phyloP scores from a whole-genome alignment of 64 coral and sea anemone species.

The Astreopora myriophthalma region DNA sequence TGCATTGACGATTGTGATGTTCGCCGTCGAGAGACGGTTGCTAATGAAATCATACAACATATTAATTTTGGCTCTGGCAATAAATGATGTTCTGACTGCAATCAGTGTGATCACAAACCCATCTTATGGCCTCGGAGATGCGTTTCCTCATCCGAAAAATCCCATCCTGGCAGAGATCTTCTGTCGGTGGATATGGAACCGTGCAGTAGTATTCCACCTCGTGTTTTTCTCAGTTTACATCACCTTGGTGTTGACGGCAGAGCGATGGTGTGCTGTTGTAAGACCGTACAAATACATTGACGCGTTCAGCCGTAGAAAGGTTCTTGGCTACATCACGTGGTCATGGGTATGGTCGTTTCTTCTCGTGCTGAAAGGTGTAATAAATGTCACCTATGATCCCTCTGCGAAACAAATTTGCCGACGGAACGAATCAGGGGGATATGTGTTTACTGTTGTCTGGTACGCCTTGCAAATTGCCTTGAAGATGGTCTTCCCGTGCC shows the following conservation, averaged over 20 bases:
- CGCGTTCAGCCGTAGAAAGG: background rate
- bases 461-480: background rate
- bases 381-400: background rate
- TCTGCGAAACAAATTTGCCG: background rate
- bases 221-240: conserved; percentile 29
- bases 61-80: conserved; percentile 2
- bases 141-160: conserved; percentile 28
- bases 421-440: background rate
- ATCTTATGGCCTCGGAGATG: background rate
- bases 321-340: background rate
- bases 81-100: conserved; percentile 25
- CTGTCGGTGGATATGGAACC: conserved; percentile 22
- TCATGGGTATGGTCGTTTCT: background rate
- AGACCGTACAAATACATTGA: conserved; percentile 17
- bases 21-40: background rate
- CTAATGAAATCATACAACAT: conserved; percentile 43
- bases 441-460: background rate
- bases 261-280: conserved; percentile 70
- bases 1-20: conserved; percentile 9
- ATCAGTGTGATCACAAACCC: background rate
- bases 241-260: background rate
- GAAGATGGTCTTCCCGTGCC: background rate
- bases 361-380: background rate
- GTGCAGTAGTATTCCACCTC: conserved; percentile 14
- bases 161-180: background rate